Evolutionary conservation across 2,113 vertebrate genomes (phyloP).

Genomic region (Enhydra lutris): DNA sequence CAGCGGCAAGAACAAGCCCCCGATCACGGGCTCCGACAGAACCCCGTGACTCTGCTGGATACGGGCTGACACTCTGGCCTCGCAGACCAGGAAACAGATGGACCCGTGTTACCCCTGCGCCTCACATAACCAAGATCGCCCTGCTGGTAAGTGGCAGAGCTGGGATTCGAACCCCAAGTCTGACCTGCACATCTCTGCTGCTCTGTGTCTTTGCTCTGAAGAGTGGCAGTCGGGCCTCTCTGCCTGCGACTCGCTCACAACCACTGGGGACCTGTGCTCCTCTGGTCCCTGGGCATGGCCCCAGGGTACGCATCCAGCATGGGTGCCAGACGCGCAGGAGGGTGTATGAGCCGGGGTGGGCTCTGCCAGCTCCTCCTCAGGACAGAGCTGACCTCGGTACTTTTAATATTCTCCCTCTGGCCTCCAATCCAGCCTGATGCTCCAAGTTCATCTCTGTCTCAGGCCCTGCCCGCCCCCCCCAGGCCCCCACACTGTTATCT

Average conservation of each 20-base stretch:
- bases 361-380: neutral
- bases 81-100: neutral
- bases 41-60: neutral
- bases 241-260: neutral
- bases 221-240: neutral
- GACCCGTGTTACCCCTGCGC: neutral
- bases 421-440: neutral
- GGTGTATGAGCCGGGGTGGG: neutral
- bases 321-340: neutral
- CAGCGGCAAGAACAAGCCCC: neutral
- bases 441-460: neutral
- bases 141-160: neutral
- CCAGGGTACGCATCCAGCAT: neutral
- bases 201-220: neutral
- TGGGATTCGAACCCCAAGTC: neutral
- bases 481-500: accelerated
- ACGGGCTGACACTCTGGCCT: neutral
- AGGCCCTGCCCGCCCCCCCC: neutral
- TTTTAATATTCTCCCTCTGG: neutral
- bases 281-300: neutral
- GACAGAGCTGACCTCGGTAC: too few species aligned
- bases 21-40: neutral
- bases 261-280: neutral
- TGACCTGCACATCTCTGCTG: neutral
- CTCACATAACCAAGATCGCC: neutral